Percentiles rank a stretch among this genome's conserved stretches.
phyloP scores from a whole-genome alignment of 2,888 invertebrate genomes.

The Tetrapedia diversipes region DNA sequence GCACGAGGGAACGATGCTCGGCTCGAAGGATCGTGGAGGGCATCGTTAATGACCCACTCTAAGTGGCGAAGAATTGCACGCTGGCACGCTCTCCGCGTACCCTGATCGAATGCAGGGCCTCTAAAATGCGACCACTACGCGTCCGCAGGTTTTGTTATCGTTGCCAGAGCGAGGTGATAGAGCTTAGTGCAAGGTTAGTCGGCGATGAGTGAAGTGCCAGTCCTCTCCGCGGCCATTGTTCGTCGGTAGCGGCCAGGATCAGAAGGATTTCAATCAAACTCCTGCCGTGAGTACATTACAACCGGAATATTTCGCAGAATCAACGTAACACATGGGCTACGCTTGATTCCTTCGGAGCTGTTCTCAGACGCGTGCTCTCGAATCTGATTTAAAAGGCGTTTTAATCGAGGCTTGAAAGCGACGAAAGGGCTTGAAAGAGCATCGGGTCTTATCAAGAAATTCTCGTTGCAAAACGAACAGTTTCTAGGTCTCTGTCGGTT shows the following conservation, averaged over 20 bases:
- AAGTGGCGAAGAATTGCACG: conserved; percentile 66
- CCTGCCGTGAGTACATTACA: conserved; percentile 32
- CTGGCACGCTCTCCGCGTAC: conserved; percentile 59
- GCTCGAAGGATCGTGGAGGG: conserved; percentile 55
- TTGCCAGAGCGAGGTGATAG: conserved; percentile 73
- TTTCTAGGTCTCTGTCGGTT: too few relatives aligned
- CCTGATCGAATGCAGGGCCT: conserved; percentile 68
- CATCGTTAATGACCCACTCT: conserved; percentile 64
- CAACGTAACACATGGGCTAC: too few relatives aligned
- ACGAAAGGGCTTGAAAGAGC: too few relatives aligned
- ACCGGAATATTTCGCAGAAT: neutral
- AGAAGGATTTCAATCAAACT: conserved; percentile 23
- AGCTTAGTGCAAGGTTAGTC: conserved; percentile 81
- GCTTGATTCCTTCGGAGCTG: neutral
- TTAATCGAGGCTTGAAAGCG: too few relatives aligned
- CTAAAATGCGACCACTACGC: conserved; percentile 65
- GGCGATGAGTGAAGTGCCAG: conserved; percentile 79
- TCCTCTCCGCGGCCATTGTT: conserved; percentile 66
- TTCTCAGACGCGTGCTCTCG: too few relatives aligned
- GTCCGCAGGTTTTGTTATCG: conserved; percentile 75
- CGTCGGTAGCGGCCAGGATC: conserved; percentile 66
- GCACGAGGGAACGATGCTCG: neutral
- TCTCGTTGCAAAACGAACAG: too few relatives aligned
- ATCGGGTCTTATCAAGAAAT: too few relatives aligned
- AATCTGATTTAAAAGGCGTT: too few relatives aligned